Evolutionary conservation across 2,888 invertebrate genomes (phyloP).

Genomic region (Anthrax anthrax): DNA sequence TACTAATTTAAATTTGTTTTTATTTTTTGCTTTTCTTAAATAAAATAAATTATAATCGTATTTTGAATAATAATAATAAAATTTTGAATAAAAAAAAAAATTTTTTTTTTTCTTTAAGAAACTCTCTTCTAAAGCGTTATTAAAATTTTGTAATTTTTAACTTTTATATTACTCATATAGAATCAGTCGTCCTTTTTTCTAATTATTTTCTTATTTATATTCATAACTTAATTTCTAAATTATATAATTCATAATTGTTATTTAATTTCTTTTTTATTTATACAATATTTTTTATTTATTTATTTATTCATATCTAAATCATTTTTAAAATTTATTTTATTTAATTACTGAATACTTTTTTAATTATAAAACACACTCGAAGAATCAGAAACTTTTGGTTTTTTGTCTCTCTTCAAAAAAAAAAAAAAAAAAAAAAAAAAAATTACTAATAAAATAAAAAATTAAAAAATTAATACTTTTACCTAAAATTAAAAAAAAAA

Average conservation of each 20-base stretch:
- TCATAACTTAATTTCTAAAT: not conserved
- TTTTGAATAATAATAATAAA: too few relatives aligned
- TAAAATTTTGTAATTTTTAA: too few relatives aligned
- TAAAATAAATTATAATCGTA: too few relatives aligned
- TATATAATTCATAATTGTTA: not conserved
- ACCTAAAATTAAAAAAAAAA: not conserved
- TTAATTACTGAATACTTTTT: not conserved
- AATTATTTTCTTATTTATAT: slow-evolving; percentile 1
- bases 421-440: too few relatives aligned
- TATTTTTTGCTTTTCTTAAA: too few relatives aligned
- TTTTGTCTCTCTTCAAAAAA: not conserved
- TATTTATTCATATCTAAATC: not conserved
- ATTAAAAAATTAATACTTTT: not conserved
- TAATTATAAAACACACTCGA: not conserved
- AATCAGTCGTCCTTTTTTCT: slow-evolving; percentile 14
- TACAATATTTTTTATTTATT: not conserved
- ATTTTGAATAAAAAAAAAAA: too few relatives aligned
- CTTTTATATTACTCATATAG: too few relatives aligned
- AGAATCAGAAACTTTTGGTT: not conserved
- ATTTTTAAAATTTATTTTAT: not conserved
- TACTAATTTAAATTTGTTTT: too few relatives aligned
- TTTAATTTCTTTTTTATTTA: not conserved
- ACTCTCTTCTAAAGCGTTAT: too few relatives aligned
- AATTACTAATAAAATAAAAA: too few relatives aligned
- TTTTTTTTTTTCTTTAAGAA: too few relatives aligned